Evolutionary conservation across 2,797 vertebrate species (phyloP), one percentile per base, ranked within the genome.

Genomic region (Siniperca obscura): DNA sequence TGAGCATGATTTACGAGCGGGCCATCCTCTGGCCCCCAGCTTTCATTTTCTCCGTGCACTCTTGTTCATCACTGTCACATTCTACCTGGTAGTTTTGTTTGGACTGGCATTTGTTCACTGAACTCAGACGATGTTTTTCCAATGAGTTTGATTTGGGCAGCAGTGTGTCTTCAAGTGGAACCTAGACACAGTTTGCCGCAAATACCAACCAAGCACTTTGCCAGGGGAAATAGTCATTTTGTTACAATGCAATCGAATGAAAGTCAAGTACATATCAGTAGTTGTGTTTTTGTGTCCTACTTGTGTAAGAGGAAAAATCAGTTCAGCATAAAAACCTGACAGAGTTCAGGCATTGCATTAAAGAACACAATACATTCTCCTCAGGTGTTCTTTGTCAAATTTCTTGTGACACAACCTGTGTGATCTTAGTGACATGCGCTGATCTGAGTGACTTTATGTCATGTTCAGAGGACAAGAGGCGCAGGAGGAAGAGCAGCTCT

Each of bases 401-500:
- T 50, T 64, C 38, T 56, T 52, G 50, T 52, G 50, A 21, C 9
- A 52, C 65, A 70, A 30, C 46, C 27, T 44, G 30, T 66, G 21
- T 17, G 27, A 48, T 40, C 14, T 69, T 3, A 66, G 46, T 55
- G 56, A 55, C n/a, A 8, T 22, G n/a, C 4, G 1, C 52, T 76
- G 7, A 86, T 68, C 42, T 67, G 48, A 60, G 17, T 22, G 57
- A 57, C n/a, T 66, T 25, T 87, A 71, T 81, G 68, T 61, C 68
- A 88, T 84, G 89, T 88, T 85, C 90, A 87, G 95, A 96, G 87
- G 97, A 97, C 90, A 97, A 96, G 87, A 94, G 95, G 74, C 93
- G 86, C 83, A 96, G 93, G 91, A 96, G 95, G 90, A 98, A 97
- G 90, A 92, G 96, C 82, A 95, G 93, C 81, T 96, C 95, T 0